A percentile compares a stretch with the other conserved stretches of the same genome.
phyloP scores from a whole-genome alignment of 1,140 invertebrate genomes.

The Heliothis subflexa region DNA sequence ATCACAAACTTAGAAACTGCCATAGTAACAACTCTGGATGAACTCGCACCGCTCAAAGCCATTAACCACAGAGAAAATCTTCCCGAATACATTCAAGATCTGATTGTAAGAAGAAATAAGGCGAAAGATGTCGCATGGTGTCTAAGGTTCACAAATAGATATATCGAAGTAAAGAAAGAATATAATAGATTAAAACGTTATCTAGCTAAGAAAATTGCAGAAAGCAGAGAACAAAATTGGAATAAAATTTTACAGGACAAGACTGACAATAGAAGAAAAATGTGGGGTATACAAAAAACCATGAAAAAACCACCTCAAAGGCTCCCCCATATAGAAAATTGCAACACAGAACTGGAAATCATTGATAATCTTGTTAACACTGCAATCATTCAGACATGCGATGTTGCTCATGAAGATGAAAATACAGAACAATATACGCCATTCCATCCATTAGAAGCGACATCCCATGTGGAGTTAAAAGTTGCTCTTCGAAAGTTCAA shows the following conservation, averaged over 20 bases:
- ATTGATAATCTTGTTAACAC: background rate
- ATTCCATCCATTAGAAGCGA: background rate
- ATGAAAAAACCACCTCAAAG: background rate
- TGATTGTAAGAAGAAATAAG: background rate
- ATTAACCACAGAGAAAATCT: background rate
- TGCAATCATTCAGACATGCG: background rate
- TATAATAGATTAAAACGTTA: background rate
- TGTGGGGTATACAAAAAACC: background rate
- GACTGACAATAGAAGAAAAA: background rate
- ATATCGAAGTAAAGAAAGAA: background rate
- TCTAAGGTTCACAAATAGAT: background rate
- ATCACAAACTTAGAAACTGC: too few species aligned
- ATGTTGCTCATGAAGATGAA: background rate
- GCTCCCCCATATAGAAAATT: background rate
- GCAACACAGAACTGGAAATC: background rate
- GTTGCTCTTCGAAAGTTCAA: background rate
- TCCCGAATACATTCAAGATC: background rate
- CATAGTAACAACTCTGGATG: background rate
- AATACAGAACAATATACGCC: background rate
- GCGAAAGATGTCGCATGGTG: background rate
- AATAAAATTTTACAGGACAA: too few species aligned
- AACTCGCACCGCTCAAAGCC: background rate
- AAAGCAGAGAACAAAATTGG: constrained; percentile 4
- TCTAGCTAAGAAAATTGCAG: background rate
- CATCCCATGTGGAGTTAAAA: background rate